These are phyloP conservation scores for Bolinopsis microptera DNA, from an alignment of 37 sponge, comb jelly and placozoan species.

Conservation along the genomic window DNA sequence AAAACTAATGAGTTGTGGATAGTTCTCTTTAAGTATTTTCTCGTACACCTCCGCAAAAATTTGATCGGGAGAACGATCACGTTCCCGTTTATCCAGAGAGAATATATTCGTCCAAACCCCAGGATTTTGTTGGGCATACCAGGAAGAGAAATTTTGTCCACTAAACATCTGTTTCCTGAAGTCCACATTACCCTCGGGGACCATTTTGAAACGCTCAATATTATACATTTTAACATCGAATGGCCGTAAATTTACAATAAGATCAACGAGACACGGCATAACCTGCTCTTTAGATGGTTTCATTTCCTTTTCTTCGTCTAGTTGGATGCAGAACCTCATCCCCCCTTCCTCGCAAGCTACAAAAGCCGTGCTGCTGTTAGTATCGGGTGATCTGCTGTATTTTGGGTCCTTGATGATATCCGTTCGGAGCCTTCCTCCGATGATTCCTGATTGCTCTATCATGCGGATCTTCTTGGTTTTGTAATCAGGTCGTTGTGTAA, in stretches of 20 bases:
- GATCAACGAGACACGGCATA: slow-evolving; percentile 15
- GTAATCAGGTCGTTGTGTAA: background rate
- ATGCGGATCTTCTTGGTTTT: background rate
- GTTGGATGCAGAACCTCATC: slow-evolving; percentile 22
- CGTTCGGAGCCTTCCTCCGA: slow-evolving; percentile 46
- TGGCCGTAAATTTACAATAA: background rate
- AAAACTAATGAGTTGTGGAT: background rate
- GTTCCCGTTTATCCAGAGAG: background rate
- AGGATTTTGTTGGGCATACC: slow-evolving; percentile 47
- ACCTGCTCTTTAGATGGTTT: background rate
- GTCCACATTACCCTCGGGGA: background rate
- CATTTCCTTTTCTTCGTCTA: background rate
- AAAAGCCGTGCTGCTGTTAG: background rate
- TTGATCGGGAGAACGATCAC: background rate
- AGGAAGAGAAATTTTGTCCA: slow-evolving; percentile 14
- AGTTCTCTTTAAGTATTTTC: background rate
- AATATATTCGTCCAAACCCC: slow-evolving; percentile 14
- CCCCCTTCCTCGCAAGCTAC: slow-evolving; percentile 51
- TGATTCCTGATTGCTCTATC: background rate
- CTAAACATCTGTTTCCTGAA: slow-evolving; percentile 29
- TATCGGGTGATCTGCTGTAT: background rate
- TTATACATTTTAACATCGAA: background rate
- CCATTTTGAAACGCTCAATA: background rate
- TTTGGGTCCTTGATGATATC: background rate
- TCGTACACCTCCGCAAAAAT: slow-evolving; percentile 3